Percentiles rank a stretch among this genome's conserved stretches.
Evolutionary conservation across 2,888 invertebrate species (phyloP).

Genomic region (Protonemura montana): DNA sequence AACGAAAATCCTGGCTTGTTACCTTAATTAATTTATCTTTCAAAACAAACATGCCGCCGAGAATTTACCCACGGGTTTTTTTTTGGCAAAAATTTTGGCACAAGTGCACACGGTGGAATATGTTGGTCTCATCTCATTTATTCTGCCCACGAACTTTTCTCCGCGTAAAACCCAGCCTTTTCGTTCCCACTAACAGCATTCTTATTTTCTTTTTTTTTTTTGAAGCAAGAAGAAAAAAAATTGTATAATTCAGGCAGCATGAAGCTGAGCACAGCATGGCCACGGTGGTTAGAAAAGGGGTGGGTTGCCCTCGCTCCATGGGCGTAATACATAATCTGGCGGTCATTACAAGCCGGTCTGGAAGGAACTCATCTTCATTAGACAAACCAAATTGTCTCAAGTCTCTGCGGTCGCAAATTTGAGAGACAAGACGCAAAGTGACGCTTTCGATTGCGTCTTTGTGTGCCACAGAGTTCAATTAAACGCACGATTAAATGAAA

Average conservation of each 20-base stretch:
- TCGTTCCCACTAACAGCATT: conserved; percentile 19
- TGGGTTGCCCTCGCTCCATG: conserved; percentile 12
- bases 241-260: conserved; percentile 41
- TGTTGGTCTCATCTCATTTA: conserved; percentile 23
- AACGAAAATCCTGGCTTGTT: not conserved
- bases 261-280: conserved; percentile 7
- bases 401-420: not conserved
- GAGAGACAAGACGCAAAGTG: not conserved
- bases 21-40: not conserved
- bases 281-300: conserved; percentile 13
- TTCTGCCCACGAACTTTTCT: conserved; percentile 35
- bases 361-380: conserved; percentile 47
- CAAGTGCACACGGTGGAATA: not conserved
- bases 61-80: not conserved
- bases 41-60: not conserved
- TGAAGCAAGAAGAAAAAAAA: conserved; percentile 27
- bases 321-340: conserved; percentile 40
- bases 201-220: conserved; percentile 40
- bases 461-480: not conserved
- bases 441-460: not conserved
- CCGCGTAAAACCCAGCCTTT: conserved; percentile 33
- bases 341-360: conserved; percentile 39
- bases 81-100: not conserved
- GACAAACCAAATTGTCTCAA: conserved; percentile 37
- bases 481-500: not conserved